Base-by-base conservation (phyloP, 1,140 invertebrate genomes). In the Drosophila busckii region DNA sequence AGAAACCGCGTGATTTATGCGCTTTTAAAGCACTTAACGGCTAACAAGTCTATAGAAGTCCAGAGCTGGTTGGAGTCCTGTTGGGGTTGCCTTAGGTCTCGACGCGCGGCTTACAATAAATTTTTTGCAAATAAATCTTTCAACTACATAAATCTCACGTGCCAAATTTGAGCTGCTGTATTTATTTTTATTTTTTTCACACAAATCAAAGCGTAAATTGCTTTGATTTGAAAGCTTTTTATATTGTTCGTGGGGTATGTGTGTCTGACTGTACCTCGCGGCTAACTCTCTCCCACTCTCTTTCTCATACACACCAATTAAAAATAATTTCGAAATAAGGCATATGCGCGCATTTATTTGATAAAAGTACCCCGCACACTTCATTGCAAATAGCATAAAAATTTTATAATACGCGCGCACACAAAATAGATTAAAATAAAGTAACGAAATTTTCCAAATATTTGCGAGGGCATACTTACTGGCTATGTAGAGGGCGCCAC, bases 1-100 rank as follows among this genome's bases (percentile, higher is more conserved):
- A 73, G 63, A 76, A 80, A 82, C 73, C 73, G 73, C 73, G 73
- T 80, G 75, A 82, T 80, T 80, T 80, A 80, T 80, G 73, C 73
- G 75, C 73, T 80, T 80, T 80, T 80, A 80, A 80, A 80, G 73
- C 73, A 80, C 73, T 80, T 82, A 80, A 65, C 75, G 59, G 68
- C 54, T 34, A 50, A 50, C 68, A 73, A 78, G 75, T 80, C 68
- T 73, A 80, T 80, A n/a, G 73, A 80, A 82, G 75, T 68, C 63
- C 68, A 35, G 31, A 42, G 34, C 62, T 44, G 40, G 34, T n/a
- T n/a, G 42, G 50, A 13, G 53, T 41, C 56, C 67, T 56, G 64
- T 26, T 37, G 23, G 17, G 13, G 16, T n/a, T 3, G n/a, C 25
- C 38, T 19, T 19, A 3, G 58, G 48, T 38, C 31, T 32, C 35